Base-by-base conservation (phyloP, 2,888 invertebrate species). In the Dichetophora obliterata region DNA sequence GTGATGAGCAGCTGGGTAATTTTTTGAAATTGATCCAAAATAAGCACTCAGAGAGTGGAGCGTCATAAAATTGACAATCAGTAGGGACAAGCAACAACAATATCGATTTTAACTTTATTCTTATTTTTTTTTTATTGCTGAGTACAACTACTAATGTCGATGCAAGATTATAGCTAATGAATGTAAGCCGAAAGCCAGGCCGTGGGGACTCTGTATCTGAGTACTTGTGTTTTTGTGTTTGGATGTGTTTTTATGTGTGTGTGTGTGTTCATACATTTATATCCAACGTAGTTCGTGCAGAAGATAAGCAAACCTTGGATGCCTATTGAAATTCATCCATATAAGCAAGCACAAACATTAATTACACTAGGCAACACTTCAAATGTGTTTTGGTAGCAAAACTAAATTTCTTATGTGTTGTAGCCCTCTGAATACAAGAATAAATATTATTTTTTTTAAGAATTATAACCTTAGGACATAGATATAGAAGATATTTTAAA, bases 11-110 rank as follows among this genome's bases (percentile, higher is more conserved):
- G 31, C 24, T 52, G 48, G 31, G 34, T 31, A 14, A 31, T 31
- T 65, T 31, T 34, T 27, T n/a, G 31, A 65, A 65, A 65, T 65
- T 65, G 63, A 65, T 34, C 63, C 63, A 37, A 69, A 69, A 69
- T 69, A 50, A 50, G 19, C 69, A 69, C 52, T 69, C 50, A 50
- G 69, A 16, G 31, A 27, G n/a, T 34, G 27, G n/a, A 34, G 63
- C 31, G n/a, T 34, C n/a, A 63, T 11, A 63, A 63, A 37, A 61
- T 5, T 19, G 63, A 63, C 31, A 34, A 31, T 34, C 63, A n/a
- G 34, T 5, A 31, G 9, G 63, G 19, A 54, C n/a, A n/a, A n/a
- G 8, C 19, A 54, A 54, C 54, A 54, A 54, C 54, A 54, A 54
- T 9, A 19, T 19, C 54, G 5, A 19, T 19, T 19, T 19, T 54